Conservation (phyloP, 1,140 invertebrate genomes). For the Drosophila lowei region DNA sequence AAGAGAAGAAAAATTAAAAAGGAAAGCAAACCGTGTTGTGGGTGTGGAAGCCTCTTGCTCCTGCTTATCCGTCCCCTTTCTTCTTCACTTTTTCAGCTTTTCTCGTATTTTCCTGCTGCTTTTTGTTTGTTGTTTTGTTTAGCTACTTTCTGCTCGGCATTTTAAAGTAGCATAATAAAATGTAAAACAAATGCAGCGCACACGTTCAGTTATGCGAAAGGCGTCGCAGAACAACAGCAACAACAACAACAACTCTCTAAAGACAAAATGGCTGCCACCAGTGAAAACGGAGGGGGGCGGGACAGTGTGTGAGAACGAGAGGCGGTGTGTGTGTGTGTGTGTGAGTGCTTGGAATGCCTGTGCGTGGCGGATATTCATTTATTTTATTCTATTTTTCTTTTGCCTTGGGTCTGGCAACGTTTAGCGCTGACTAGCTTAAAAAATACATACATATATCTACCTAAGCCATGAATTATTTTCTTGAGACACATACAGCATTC, state of each 20-base stretch:
- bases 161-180: slow-evolving; percentile 77
- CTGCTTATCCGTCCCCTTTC: neutral
- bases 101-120: slow-evolving; percentile 16
- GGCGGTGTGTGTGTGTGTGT: slow-evolving; percentile 8
- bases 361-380: slow-evolving; percentile 73
- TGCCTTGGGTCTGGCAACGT: slow-evolving; percentile 38
- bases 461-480: slow-evolving; percentile 71
- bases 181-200: slow-evolving; percentile 75
- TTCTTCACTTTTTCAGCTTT: slow-evolving; percentile 17
- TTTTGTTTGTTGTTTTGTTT: slow-evolving; percentile 25
- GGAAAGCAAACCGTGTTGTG: slow-evolving; percentile 37
- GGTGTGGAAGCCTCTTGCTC: slow-evolving; percentile 19
- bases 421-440: slow-evolving; percentile 70
- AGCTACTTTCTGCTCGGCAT: slow-evolving; percentile 40
- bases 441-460: slow-evolving; percentile 48
- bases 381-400: slow-evolving; percentile 69
- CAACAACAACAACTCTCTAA: slow-evolving; percentile 21
- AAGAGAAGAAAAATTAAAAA: slow-evolving; percentile 42
- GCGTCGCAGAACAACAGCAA: slow-evolving; percentile 52
- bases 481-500: slow-evolving; percentile 33
- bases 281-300: slow-evolving; percentile 1
- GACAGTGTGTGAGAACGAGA: slow-evolving; percentile 3
- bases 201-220: slow-evolving; percentile 71
- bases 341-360: slow-evolving; percentile 54
- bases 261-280: slow-evolving; percentile 53